Evolutionary conservation across 30 jellyfish, hydroid and myxozoan species (phyloP).

Genomic region (Aurelia sp.): DNA sequence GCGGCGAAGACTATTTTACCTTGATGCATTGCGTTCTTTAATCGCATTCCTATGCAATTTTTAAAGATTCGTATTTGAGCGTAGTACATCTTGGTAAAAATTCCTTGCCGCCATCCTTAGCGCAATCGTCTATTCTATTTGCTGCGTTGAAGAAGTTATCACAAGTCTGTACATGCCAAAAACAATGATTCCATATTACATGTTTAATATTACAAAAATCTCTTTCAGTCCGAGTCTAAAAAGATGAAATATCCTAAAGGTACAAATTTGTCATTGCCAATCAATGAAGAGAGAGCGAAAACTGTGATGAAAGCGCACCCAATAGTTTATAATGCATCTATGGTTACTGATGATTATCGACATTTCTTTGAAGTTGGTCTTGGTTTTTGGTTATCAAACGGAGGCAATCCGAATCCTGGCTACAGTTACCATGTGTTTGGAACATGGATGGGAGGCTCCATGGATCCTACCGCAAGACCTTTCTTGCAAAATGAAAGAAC

Average conservation of each 20-base stretch:
- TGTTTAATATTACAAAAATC: too few species aligned
- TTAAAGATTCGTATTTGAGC: too few species aligned
- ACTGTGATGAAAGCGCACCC: slow-evolving; percentile 86
- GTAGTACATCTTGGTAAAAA: too few species aligned
- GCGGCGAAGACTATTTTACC: too few species aligned
- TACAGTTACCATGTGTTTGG: slow-evolving; percentile 80
- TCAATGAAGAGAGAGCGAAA: slow-evolving; percentile 48
- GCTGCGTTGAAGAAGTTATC: too few species aligned
- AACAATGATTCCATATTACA: too few species aligned
- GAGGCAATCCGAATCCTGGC: slow-evolving; percentile 86
- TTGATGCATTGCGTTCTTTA: too few species aligned
- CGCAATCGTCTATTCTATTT: too few species aligned
- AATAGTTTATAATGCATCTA: slow-evolving; percentile 70
- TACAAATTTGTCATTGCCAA: slow-evolving; percentile 71
- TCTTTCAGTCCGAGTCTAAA: slow-evolving; percentile 37
- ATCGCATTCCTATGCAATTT: too few species aligned
- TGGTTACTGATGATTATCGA: slow-evolving; percentile 59
- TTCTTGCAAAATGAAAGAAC: slow-evolving; percentile 21
- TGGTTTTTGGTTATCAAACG: slow-evolving; percentile 95
- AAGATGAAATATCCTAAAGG: slow-evolving; percentile 34
- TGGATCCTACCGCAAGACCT: slow-evolving; percentile 79
- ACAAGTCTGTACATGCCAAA: too few species aligned
- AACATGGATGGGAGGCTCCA: slow-evolving; percentile 90
- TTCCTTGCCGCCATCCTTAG: too few species aligned
- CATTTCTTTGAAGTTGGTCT: slow-evolving; percentile 91